These are phyloP conservation scores for Chaetogeoica ovagalla DNA, from an alignment of 2,888 invertebrate genomes.

Conservation along the genomic window DNA sequence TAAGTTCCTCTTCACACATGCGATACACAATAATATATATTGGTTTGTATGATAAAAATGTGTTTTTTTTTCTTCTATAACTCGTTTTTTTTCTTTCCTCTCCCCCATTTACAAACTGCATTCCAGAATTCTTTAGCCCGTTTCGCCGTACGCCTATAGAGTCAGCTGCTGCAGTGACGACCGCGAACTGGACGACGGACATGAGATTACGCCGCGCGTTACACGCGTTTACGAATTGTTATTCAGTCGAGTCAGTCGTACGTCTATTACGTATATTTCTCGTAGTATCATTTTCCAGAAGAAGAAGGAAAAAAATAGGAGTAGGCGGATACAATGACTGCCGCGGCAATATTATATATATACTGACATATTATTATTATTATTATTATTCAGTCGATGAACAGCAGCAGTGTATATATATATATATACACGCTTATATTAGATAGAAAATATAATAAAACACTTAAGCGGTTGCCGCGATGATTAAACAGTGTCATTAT, in stretches of 20 bases:
- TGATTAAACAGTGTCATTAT: constrained; percentile 25
- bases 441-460: not conserved
- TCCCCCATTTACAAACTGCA: constrained; percentile 29
- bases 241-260: too few species aligned
- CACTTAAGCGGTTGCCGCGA: not conserved
- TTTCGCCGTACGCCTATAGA: not conserved
- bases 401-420: not conserved
- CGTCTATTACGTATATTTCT: not conserved
- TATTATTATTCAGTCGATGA: not conserved
- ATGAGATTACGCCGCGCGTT: constrained; percentile 27
- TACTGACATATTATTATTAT: too few species aligned
- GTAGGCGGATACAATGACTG: not conserved
- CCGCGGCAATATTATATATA: not conserved
- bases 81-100: constrained; percentile 9
- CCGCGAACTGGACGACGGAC: constrained; percentile 21
- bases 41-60: constrained; percentile 28
- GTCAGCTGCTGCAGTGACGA: not conserved
- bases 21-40: constrained; percentile 33
- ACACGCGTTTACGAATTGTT: not conserved
- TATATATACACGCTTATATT: not conserved
- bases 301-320: not conserved
- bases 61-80: constrained; percentile 31
- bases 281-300: not conserved
- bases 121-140: constrained; percentile 27
- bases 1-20: constrained; percentile 44